phyloP scores from a whole-genome alignment of 1,140 invertebrate species.

The Gryon sp. region DNA sequence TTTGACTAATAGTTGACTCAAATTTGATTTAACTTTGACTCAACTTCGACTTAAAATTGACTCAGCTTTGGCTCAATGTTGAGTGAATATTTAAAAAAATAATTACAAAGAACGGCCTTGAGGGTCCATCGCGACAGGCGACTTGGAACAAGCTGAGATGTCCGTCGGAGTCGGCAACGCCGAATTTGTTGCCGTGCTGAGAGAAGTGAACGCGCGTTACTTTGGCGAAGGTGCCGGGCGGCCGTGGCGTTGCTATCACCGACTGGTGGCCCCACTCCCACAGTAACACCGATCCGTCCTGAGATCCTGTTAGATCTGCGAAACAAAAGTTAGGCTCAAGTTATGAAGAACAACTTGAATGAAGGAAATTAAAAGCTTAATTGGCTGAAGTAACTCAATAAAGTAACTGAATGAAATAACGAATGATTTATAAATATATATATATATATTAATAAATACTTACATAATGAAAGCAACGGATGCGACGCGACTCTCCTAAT shows the following conservation, averaged over 20 bases:
- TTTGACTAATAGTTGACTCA: too few relatives aligned
- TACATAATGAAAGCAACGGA: slow-evolving; percentile 95
- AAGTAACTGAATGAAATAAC: too few relatives aligned
- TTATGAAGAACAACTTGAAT: too few relatives aligned
- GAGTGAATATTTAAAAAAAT: slow-evolving; percentile 4
- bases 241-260: slow-evolving; percentile 92
- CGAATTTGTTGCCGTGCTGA: slow-evolving; percentile 99
- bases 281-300: slow-evolving; percentile 97
- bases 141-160: slow-evolving; percentile 96
- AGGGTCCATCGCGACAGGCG: slow-evolving; percentile 89
- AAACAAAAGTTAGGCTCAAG: too few relatives aligned
- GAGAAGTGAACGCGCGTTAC: slow-evolving; percentile 97
- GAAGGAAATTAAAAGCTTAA: too few relatives aligned
- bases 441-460: slow-evolving; percentile 81
- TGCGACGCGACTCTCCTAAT: slow-evolving; percentile 97
- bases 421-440: too few relatives aligned
- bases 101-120: slow-evolving; percentile 96
- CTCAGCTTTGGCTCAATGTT: too few relatives aligned
- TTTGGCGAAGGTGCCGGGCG: slow-evolving; percentile 95
- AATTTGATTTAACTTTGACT: too few relatives aligned
- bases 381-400: too few relatives aligned
- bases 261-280: slow-evolving; percentile 99
- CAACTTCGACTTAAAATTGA: too few relatives aligned
- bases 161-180: slow-evolving; percentile 95
- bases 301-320: slow-evolving; percentile 95